Conservation (phyloP, 2,888 invertebrate genomes). For the Quadriops clusia region DNA sequence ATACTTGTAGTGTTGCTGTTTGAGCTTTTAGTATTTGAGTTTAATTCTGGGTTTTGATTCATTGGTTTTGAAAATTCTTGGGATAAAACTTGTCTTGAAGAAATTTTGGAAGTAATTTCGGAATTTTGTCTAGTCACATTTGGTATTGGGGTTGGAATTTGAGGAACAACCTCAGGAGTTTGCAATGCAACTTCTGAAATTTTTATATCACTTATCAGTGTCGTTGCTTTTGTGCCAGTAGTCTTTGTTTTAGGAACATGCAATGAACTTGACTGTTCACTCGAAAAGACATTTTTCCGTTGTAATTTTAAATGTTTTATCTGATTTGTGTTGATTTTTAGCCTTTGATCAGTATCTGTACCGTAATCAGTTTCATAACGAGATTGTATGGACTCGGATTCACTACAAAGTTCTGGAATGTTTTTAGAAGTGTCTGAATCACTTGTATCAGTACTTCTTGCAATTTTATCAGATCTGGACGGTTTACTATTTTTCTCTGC, state of each 20-base stretch:
- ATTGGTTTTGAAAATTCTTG: too few relatives aligned
- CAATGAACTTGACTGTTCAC: slow-evolving; percentile 4
- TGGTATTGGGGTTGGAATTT: too few relatives aligned
- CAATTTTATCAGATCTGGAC: neutral
- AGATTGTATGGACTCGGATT: slow-evolving; percentile 22
- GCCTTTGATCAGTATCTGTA: slow-evolving; percentile 5
- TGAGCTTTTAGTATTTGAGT: too few relatives aligned
- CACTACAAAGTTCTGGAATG: slow-evolving; percentile 34
- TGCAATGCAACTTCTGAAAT: too few relatives aligned
- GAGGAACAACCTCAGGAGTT: too few relatives aligned
- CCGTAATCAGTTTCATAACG: too few relatives aligned
- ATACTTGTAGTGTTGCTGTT: too few relatives aligned
- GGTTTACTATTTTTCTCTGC: neutral
- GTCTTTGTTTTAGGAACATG: slow-evolving; percentile 4
- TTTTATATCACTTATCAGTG: neutral
- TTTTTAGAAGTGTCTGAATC: slow-evolving; percentile 36
- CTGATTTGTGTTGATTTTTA: neutral
- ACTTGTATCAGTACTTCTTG: slow-evolving; percentile 24
- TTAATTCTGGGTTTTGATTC: too few relatives aligned
- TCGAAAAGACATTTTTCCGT: slow-evolving; percentile 1
- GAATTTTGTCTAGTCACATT: too few relatives aligned
- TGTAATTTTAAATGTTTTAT: slow-evolving; percentile 4
- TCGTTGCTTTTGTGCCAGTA: neutral
- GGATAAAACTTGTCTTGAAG: too few relatives aligned
- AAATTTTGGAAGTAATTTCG: too few relatives aligned